Conservation (phyloP, 2,888 invertebrate species). For the Slavum lentiscoides region DNA sequence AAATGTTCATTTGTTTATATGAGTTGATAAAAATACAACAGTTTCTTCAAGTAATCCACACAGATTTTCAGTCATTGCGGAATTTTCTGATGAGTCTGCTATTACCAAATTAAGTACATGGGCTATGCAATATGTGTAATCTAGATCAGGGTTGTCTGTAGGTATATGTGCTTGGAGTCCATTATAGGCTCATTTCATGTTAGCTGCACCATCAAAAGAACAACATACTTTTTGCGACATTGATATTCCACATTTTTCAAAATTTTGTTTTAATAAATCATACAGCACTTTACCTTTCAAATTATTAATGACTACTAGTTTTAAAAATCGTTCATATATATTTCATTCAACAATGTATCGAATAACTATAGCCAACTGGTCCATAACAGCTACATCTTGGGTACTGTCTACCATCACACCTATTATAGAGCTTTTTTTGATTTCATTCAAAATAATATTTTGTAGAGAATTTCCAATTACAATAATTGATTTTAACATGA, state of each 20-base stretch:
- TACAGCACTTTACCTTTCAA: conserved; percentile 37
- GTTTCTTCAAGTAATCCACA: conserved; percentile 18
- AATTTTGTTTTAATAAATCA: conserved; percentile 49
- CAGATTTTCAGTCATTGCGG: not conserved
- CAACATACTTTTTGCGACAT: too few species aligned
- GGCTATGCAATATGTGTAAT: conserved; percentile 22
- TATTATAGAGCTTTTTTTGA: too few species aligned
- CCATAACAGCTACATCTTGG: too few species aligned
- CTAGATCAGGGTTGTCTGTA: conserved; percentile 15
- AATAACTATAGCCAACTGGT: too few species aligned
- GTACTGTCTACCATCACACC: too few species aligned
- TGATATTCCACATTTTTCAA: conserved; percentile 43
- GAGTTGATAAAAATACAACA: conserved; percentile 22
- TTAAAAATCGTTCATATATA: conserved; percentile 39
- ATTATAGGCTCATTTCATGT: not conserved
- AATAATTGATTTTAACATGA: too few species aligned
- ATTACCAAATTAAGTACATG: conserved; percentile 29
- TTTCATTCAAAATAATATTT: too few species aligned
- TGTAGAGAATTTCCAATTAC: too few species aligned
- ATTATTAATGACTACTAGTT: conserved; percentile 13
- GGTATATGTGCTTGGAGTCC: conserved; percentile 46
- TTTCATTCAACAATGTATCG: too few species aligned
- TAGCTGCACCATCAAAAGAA: conserved; percentile 45
- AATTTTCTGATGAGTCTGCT: not conserved
- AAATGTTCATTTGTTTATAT: conserved; percentile 38